Base-by-base conservation (phyloP, 2,888 invertebrate species). In the Coenonympha arcania region DNA sequence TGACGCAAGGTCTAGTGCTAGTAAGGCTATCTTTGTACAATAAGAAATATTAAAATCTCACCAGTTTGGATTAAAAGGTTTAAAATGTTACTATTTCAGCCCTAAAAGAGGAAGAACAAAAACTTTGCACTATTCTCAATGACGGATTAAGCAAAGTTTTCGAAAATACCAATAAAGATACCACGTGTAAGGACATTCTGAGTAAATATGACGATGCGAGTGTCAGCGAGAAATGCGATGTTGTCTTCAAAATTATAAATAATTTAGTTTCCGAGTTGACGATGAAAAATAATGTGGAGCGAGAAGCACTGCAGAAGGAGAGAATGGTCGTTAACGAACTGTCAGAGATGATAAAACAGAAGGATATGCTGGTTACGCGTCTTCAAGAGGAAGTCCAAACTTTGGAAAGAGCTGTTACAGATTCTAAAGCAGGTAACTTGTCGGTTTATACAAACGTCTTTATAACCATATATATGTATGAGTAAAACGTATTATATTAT, bases 381-480 rank as follows among this genome's bases (percentile, higher is more conserved):
- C 42, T 70, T 2, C 60, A 71, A 49, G 59, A 55, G 0, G 69
- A 76, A 41, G 52, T 69, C 5, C 66, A 68, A 24, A 57, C 52
- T 16, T 49, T 76, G 3, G 59, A 69, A 40, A 66, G 69, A 52
- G 43, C 55, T 13, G 36, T 68, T 4, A 56, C 59, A 41, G 68
- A 69, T 31, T 61, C 60, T 28, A 70, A 68, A 55, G 60, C 58
- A 16, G 76, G 77, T 77, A 54, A 68, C 15, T 33, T 5, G 6
- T 9, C 3, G 2, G n/a, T n/a, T n/a, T n/a, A 24, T 24, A 24
- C 24, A 24, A 24, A 24, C 6, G 24, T 9, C 9, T 24, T 8
- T 24, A 6, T 24, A 24, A 3, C 6, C 24, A 8, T 2, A 8
- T 24, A 2, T 24, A 24, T 6, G 9, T n/a, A n/a, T n/a, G n/a